phyloP scores from a whole-genome alignment of 2,113 vertebrate species.

The Montifringilla adamsi region DNA sequence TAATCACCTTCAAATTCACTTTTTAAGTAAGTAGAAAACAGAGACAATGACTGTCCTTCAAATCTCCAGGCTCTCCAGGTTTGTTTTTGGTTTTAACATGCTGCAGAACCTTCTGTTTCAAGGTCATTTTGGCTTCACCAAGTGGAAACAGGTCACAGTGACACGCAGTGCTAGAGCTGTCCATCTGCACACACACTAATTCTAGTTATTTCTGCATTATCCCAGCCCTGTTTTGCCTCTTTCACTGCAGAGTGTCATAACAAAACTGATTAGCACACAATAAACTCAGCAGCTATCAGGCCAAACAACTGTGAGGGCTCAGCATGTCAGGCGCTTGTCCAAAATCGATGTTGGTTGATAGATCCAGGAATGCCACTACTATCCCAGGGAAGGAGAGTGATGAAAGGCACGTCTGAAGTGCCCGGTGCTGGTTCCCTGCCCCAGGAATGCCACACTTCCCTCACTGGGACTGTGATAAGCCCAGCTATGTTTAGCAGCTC shows the following conservation, averaged over 20 bases:
- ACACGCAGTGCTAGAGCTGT: neutral
- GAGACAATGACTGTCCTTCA: neutral
- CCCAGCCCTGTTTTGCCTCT: neutral
- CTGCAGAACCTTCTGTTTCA: neutral
- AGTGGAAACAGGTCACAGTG: neutral
- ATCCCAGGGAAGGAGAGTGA: slow-evolving; percentile 11
- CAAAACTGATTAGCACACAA: neutral
- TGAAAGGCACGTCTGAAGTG: slow-evolving; percentile 43
- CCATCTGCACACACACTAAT: neutral
- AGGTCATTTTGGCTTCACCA: neutral
- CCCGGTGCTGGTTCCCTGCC: slow-evolving; percentile 38
- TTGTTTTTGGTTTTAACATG: neutral
- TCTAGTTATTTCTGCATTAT: neutral
- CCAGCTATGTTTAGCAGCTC: slow-evolving; percentile 26
- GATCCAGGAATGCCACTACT: neutral
- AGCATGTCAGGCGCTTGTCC: neutral
- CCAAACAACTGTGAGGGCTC: neutral
- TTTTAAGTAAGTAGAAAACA: neutral
- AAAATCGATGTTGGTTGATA: slow-evolving; percentile 3
- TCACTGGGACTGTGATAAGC: slow-evolving; percentile 50
- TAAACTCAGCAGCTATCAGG: neutral
- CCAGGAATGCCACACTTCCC: slow-evolving; percentile 67
- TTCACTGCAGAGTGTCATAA: neutral
- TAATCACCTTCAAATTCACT: neutral
- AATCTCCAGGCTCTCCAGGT: neutral